Evolutionary conservation across 2,888 invertebrate species (phyloP).

Genomic region (Coleophora flavipennella): DNA sequence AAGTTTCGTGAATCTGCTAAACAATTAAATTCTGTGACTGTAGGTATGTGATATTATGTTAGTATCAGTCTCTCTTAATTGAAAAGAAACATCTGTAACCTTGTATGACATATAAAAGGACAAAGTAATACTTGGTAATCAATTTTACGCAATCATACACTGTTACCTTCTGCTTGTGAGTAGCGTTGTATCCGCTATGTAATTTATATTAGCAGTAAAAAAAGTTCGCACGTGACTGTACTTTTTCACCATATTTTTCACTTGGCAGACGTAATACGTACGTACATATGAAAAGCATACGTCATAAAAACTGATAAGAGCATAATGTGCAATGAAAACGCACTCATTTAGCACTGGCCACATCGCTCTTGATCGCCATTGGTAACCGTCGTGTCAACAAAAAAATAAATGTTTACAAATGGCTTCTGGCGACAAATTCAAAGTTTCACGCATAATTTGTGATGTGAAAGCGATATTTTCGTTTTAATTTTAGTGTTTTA

Average conservation of each 20-base stretch:
- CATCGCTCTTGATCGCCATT: conserved; percentile 45
- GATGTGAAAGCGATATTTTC: conserved; percentile 31
- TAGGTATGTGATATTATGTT: not conserved
- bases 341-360: conserved; percentile 39
- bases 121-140: not conserved
- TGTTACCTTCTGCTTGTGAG: no score
- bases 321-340: conserved; percentile 17
- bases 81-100: conserved; percentile 27
- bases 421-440: conserved; percentile 51
- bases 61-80: conserved; percentile 1
- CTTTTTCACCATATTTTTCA: no score
- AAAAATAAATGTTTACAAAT: conserved; percentile 62
- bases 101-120: conserved; percentile 10
- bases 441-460: conserved; percentile 40
- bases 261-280: no score
- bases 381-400: conserved; percentile 66
- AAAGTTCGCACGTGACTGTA: no score
- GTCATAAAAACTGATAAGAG: no score
- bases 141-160: no score
- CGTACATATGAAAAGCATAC: no score
- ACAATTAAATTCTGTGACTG: no score
- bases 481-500: conserved; percentile 16
- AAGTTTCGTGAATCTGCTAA: no score
- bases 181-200: no score
- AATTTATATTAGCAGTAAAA: no score